These are phyloP conservation scores for Agrilus planipennis DNA, from an alignment of 1,140 invertebrate genomes.

Conservation along the genomic window DNA sequence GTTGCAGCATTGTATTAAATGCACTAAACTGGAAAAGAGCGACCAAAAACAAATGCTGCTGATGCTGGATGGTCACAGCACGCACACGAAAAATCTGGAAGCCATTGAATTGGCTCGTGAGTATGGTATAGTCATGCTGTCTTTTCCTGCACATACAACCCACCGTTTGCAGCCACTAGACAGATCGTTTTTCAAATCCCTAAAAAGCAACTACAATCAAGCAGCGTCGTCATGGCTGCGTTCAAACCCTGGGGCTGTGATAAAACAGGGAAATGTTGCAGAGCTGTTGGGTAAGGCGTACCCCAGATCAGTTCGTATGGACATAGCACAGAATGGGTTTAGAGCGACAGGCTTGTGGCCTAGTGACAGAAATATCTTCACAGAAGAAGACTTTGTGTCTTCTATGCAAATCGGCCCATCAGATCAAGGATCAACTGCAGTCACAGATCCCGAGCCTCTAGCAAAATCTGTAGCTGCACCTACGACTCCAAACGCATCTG, in stretches of 20 bases:
- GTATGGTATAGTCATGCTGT: too few relatives aligned
- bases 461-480: too few relatives aligned
- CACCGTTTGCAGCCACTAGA: too few relatives aligned
- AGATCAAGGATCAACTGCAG: neutral
- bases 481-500: too few relatives aligned
- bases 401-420: constrained; percentile 1
- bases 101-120: too few relatives aligned
- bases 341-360: constrained; percentile 25
- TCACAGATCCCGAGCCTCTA: neutral
- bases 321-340: constrained; percentile 27
- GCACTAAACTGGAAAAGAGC: constrained; percentile 13
- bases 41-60: constrained; percentile 19
- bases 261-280: constrained; percentile 21
- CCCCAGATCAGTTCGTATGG: constrained; percentile 21
- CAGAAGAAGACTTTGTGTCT: constrained; percentile 11
- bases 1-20: constrained; percentile 14
- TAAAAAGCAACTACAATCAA: constrained; percentile 26
- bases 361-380: constrained; percentile 18
- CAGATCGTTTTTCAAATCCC: constrained; percentile 27
- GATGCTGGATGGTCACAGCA: too few relatives aligned
- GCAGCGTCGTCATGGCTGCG: constrained; percentile 17
- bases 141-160: too few relatives aligned
- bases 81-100: too few relatives aligned
- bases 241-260: constrained; percentile 16
- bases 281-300: constrained; percentile 24